A percentile compares a stretch with the other conserved stretches of the same genome.
Conservation (phyloP, 2,113 vertebrate species). For the Nibea coibor region DNA sequence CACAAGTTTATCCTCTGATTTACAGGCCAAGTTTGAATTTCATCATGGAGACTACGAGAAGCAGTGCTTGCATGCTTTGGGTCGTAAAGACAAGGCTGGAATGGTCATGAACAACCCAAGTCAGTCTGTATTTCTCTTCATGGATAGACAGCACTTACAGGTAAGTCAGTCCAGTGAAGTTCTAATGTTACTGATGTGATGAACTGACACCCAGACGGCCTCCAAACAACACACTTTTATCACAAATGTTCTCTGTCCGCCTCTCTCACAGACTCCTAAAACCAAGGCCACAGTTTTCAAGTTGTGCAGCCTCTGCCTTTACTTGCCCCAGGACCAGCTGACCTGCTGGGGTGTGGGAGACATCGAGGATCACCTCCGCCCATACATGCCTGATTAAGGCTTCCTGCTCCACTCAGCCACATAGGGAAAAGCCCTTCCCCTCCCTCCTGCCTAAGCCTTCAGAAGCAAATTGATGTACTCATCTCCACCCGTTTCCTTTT, state of each 20-base stretch:
- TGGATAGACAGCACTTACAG: constrained; percentile 99
- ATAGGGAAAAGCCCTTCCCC: constrained; percentile 85
- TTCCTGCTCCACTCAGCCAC: constrained; percentile 84
- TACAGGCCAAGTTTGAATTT: constrained; percentile 99
- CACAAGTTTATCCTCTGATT: constrained; percentile 26
- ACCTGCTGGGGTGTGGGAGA: constrained; percentile 98
- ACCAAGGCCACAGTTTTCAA: constrained; percentile 99
- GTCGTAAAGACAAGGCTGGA: constrained; percentile 99
- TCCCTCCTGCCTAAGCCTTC: constrained; percentile 83
- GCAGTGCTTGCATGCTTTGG: constrained; percentile 98
- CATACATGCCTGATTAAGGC: constrained; percentile 98
- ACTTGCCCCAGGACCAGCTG: constrained; percentile 99
- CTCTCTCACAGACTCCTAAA: constrained; percentile 93
- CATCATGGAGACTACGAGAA: constrained; percentile 99
- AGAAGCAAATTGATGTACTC: constrained; percentile 89
- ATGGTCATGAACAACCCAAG: constrained; percentile 90
- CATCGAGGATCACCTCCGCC: constrained; percentile 97
- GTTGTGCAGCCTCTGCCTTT: constrained; percentile 99
- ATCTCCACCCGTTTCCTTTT: constrained; percentile 86
- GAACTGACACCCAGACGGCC: too few relatives aligned
- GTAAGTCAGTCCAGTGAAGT: constrained; percentile 70
- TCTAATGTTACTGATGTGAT: neutral
- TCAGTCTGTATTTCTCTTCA: constrained; percentile 98
- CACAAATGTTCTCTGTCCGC: constrained; percentile 6
- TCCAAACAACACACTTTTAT: neutral